phyloP scores from a whole-genome alignment of 2,113 vertebrate genomes.

The Pyrgilauda ruficollis region DNA sequence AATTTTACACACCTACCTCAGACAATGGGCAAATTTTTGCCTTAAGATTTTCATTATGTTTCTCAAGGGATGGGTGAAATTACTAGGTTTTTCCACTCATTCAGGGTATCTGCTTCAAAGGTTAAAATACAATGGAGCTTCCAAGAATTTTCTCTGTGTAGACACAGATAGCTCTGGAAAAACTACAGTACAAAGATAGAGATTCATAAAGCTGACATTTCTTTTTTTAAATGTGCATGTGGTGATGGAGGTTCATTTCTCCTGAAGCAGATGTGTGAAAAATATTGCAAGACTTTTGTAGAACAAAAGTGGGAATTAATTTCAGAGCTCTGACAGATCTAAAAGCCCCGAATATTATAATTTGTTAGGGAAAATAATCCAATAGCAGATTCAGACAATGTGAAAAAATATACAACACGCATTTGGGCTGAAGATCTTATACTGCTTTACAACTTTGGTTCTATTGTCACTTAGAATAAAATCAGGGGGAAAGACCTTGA shows the following conservation, averaged over 20 bases:
- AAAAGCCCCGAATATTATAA: not conserved
- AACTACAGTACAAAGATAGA: not conserved
- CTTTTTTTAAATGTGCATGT: not conserved
- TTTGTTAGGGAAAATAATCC: not conserved
- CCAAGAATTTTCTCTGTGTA: constrained; percentile 5
- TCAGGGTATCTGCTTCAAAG: not conserved
- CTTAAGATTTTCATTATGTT: constrained; percentile 12
- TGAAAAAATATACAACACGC: constrained; percentile 42
- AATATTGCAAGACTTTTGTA: not conserved
- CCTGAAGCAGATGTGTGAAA: constrained; percentile 12
- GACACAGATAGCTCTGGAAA: not conserved
- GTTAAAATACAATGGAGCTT: constrained; percentile 17
- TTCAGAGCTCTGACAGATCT: constrained; percentile 30
- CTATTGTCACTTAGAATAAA: constrained; percentile 66
- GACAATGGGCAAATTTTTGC: not conserved
- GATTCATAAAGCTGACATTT: not conserved
- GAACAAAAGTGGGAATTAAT: constrained; percentile 40
- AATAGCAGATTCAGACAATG: constrained; percentile 17
- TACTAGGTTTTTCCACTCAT: not conserved
- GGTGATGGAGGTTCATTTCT: not conserved
- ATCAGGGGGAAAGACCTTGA: constrained; percentile 65
- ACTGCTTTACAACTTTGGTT: constrained; percentile 43
- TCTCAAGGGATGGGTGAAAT: not conserved
- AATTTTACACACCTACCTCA: not conserved
- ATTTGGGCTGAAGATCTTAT: constrained; percentile 35